Evolutionary conservation across 2,888 invertebrate genomes (phyloP).

Genomic region (Nemapogon koenigi): DNA sequence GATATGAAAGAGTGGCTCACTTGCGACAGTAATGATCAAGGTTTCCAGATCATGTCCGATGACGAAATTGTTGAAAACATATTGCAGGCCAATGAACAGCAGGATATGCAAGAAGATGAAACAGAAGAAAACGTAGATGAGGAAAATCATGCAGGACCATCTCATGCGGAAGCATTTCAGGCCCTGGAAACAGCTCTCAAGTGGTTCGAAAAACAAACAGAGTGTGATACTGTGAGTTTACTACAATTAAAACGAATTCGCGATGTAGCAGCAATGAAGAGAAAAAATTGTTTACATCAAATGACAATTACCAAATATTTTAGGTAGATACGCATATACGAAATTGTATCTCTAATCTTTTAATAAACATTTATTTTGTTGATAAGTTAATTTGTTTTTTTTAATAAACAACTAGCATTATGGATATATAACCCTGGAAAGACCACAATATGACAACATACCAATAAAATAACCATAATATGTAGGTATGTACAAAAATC

Average conservation of each 20-base stretch:
- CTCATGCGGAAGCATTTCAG: slow-evolving; percentile 17
- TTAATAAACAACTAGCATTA: too few relatives aligned
- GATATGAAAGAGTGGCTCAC: slow-evolving; percentile 12
- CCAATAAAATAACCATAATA: too few relatives aligned
- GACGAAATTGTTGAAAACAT: slow-evolving; percentile 13
- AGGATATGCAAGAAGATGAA: slow-evolving; percentile 13
- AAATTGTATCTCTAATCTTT: too few relatives aligned
- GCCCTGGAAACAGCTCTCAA: slow-evolving; percentile 18
- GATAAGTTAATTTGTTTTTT: too few relatives aligned
- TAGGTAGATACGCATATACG: too few relatives aligned
- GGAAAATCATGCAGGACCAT: slow-evolving; percentile 16
- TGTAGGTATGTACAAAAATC: too few relatives aligned
- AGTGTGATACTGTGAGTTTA: slow-evolving; percentile 16
- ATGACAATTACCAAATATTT: too few relatives aligned
- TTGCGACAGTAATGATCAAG: slow-evolving; percentile 12
- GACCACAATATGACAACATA: too few relatives aligned
- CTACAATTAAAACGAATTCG: slow-evolving; percentile 16
- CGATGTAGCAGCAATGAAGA: slow-evolving; percentile 12
- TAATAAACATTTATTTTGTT: too few relatives aligned
- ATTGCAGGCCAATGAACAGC: too few relatives aligned
- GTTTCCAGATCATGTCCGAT: slow-evolving; percentile 14
- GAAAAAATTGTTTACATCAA: too few relatives aligned
- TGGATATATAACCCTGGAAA: too few relatives aligned
- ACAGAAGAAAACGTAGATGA: slow-evolving; percentile 14
- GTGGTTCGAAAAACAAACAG: slow-evolving; percentile 18